Evolutionary conservation across 2,797 vertebrate genomes (phyloP), one percentile per base, ranked within the genome.

Genomic region (Meda fulgida): DNA sequence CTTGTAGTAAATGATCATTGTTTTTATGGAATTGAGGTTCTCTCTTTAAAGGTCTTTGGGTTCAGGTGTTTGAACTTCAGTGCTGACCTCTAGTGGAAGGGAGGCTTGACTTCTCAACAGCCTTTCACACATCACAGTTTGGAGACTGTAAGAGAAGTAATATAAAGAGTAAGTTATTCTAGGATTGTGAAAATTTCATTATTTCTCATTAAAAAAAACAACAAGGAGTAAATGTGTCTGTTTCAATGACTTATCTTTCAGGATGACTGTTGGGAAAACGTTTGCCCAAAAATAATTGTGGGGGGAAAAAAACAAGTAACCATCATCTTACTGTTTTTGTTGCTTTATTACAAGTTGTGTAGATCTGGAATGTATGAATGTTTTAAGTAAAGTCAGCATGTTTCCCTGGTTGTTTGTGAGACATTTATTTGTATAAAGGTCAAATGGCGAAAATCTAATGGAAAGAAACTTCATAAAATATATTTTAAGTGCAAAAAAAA

Each of bases 81-180:
- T 48, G 69, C 40, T 65, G 70, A 65, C 40, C 46, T 83, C 72
- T 69, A 3, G 48, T 78, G 55, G 48, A 84, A 43, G 70, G 60
- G 81, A 51, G 73, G 63, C 48, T 84, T 23, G 81, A 63, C 31
- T 83, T 66, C 71, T 82, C 79, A 76, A 23, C 60, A 26, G 60
- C 63, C 34, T 78, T 69, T 58, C 48, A 53, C 63, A 31, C 38
- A 23, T 66, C 72, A 38, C 48, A 26, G 65, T 69, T 55, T 69
- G 34, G 46, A 83, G 26, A 21, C 9, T 38, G 72, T 51, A 76
- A 34, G 38, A 78, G 23, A 58, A 43, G 51, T 78, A 7, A 66
- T 46, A 34, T 53, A 77, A 67, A 83, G 29, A 76, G 55, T 29
- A 84, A 75, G 31, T 69, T 84, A 76, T 84, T 84, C 73, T 83